A percentile compares a stretch with the other conserved stretches of the same genome.
Conservation (phyloP, 2,888 invertebrate species). For the Nomada flava region DNA sequence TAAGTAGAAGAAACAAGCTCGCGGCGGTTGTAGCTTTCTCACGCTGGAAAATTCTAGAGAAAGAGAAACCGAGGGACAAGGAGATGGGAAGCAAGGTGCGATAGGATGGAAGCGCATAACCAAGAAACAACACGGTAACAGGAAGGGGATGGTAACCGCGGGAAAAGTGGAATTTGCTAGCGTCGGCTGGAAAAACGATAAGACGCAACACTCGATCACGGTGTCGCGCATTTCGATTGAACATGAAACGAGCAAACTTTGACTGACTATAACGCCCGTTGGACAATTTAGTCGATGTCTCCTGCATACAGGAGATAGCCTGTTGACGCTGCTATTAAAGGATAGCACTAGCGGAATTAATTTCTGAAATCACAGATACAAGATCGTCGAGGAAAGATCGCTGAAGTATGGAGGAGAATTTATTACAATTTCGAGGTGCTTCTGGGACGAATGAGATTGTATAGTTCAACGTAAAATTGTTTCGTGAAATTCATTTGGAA, state of each 20-base stretch:
- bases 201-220: slow-evolving; percentile 71
- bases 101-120: not conserved
- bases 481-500: not conserved
- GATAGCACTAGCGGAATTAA: not conserved
- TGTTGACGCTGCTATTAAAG: slow-evolving; percentile 14
- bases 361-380: not conserved
- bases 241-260: slow-evolving; percentile 60
- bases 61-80: not conserved
- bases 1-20: not conserved
- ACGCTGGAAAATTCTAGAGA: not conserved
- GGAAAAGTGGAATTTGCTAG: slow-evolving; percentile 61
- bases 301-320: slow-evolving; percentile 38
- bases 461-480: not conserved
- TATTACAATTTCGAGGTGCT: not conserved
- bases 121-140: not conserved
- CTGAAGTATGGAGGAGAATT: not conserved
- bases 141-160: slow-evolving; percentile 9
- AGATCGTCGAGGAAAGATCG: too few relatives aligned
- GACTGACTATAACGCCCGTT: slow-evolving; percentile 27
- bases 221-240: slow-evolving; percentile 76
- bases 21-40: not conserved
- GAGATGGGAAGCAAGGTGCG: not conserved
- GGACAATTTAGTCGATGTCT: slow-evolving; percentile 39
- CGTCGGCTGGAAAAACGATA: slow-evolving; percentile 64
- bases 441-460: not conserved